Base-by-base conservation (phyloP, 2,797 vertebrate species). In the Lepilemur septentrionalis region DNA sequence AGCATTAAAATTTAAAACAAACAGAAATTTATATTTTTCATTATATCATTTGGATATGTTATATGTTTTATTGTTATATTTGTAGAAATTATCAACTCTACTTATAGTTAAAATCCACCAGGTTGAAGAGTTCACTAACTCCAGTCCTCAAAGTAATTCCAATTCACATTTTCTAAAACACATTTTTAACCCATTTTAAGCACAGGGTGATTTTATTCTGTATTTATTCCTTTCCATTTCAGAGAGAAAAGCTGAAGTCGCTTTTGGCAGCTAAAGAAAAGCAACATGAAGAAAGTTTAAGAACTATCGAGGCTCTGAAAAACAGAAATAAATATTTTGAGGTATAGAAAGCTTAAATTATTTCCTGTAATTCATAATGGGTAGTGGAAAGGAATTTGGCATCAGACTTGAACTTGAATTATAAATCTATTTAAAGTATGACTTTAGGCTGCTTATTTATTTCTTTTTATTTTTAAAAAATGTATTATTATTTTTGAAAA, bases 241-340 rank as follows among this genome's bases (percentile, higher is more conserved):
- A 99, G 99, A 99, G 98, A 96, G 99, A 99, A 90, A 99, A 99
- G 50, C 61, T 99, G 97, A 99, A 99, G 98, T 98, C 98, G 72
- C 98, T 99, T 79, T 98, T 99, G 78, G 93, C 97, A 81, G 93
- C 98, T 95, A 99, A 98, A 97, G 99, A 99, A 76, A 99, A 99
- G 98, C 99, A 99, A 43, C 98, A 99, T 94, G 99, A 99, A 41
- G 99, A 99, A 96, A 99, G 99, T 20, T 96, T 99, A 85, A 98
- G 99, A 97, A 98, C 98, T 69, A 98, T 98, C 17, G 99, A 99
- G 91, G 99, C 99, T 15, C 99, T 99, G 95, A 99, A 99, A 98
- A 99, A 99, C 55, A 99, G 99, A 97, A 99, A 99, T 86, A 99
- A 99, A 93, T 99, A 99, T 95, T 99, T 99, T 82, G 98, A 99